These are phyloP conservation scores for Phataginus tetradactyla DNA, from an alignment of 2,797 vertebrate genomes.

Conservation along the genomic window DNA sequence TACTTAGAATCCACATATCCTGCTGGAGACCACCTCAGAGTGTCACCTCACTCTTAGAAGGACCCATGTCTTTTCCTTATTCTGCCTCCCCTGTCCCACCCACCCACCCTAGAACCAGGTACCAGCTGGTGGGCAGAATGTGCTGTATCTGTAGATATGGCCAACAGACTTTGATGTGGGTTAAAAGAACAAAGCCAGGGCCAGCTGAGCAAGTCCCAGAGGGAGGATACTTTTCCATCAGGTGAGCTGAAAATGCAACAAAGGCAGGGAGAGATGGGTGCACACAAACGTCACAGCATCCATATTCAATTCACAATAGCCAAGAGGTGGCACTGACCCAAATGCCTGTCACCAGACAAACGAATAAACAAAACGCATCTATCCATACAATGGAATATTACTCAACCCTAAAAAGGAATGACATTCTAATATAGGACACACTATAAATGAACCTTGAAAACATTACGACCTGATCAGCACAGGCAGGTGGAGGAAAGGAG, in stretches of 20 bases:
- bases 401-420: background rate
- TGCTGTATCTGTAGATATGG: background rate
- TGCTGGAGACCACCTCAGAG: background rate
- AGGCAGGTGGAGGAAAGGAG: background rate
- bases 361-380: background rate
- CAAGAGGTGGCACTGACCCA: background rate
- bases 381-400: background rate
- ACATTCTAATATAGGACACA: too few relatives aligned
- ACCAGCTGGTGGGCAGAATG: accelerated
- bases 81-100: background rate
- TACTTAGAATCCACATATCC: background rate
- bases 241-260: background rate
- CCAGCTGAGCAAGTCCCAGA: background rate
- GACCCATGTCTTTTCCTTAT: background rate
- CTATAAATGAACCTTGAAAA: background rate
- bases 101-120: background rate
- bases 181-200: background rate
- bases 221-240: accelerated
- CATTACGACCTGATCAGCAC: background rate
- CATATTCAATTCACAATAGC: background rate
- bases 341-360: background rate
- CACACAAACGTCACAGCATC: too few relatives aligned
- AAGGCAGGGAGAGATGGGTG: background rate
- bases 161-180: background rate
- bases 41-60: background rate